Base-by-base conservation (phyloP, 1,140 invertebrate genomes). In the Heliconius hermathena region DNA sequence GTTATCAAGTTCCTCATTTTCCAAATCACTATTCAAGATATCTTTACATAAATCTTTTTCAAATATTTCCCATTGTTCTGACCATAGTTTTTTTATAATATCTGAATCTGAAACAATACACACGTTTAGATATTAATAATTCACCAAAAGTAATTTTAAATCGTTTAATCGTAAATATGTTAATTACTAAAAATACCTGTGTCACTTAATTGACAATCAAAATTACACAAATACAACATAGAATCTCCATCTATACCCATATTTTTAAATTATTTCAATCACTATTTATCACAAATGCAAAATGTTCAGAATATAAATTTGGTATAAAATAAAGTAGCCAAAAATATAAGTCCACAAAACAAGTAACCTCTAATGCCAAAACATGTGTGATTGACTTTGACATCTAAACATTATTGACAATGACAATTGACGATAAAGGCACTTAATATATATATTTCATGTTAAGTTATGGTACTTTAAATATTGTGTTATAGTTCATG, bases 191-290 rank as follows among this genome's bases (percentile, higher is more conserved):
- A 66, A 13, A 73, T 89, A 92, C 89, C 88, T 74, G 84, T 76
- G 57, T 87, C 80, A 74, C 73, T 77, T 72, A 86, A 46, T 80
- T 91, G 83, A 49, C 86, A 84, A 83, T 94, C 93, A 80, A 89
- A 94, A 80, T 93, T 93, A 76, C 92, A 94, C 49, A 94, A 85
- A 84, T 88, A 66, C 26, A 29, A 88, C 70, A 86, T 79, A 20
- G 85, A 54, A 73, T 73, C 38, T 49, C 8, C 18, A 49, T 76
- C 60, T 29, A 41, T 41, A 29, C 22, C n/a, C 71, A 71, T 76
- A 76, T 80, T 79, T 70, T 60, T 78, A 38, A 22, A 73, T 80
- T 76, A 29, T 72, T 18, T 75, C 9, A 46, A 41, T 16, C 26
- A 6, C 26, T 26, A 29, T 66, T 29, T 66, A 66, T 13, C 9